Evolutionary conservation across 2,888 invertebrate genomes (phyloP).

Genomic region (Dynastes hyllus): DNA sequence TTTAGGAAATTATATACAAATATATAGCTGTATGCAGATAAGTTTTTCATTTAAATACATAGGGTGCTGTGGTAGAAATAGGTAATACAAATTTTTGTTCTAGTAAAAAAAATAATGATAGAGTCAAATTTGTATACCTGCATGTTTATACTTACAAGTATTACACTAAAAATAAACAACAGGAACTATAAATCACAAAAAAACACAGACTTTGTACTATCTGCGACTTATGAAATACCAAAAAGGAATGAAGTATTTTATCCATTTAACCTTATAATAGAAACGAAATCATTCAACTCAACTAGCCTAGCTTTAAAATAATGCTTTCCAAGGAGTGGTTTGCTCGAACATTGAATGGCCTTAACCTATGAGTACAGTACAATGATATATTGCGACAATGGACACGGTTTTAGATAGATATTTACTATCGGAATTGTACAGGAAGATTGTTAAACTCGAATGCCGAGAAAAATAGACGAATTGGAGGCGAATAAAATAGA

Average conservation of each 20-base stretch:
- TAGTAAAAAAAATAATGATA: no score
- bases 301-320: background rate
- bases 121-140: no score
- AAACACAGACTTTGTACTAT: constrained; percentile 1
- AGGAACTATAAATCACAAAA: background rate
- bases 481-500: no score
- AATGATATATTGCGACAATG: constrained; percentile 12
- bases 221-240: constrained; percentile 15
- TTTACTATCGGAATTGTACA: background rate
- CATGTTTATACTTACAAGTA: no score
- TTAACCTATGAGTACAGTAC: constrained; percentile 1
- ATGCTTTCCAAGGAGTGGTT: constrained; percentile 11
- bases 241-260: constrained; percentile 5
- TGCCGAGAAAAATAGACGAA: no score
- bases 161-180: background rate
- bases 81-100: no score
- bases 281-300: background rate
- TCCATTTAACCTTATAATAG: constrained; percentile 17
- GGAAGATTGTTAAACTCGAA: background rate
- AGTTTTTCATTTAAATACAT: no score
- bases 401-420: background rate
- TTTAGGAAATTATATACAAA: no score
- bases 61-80: no score
- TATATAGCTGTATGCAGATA: no score
- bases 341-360: background rate